Evolutionary conservation across 2,797 vertebrate genomes (phyloP).

Genomic region (Sebastes matsubarae): DNA sequence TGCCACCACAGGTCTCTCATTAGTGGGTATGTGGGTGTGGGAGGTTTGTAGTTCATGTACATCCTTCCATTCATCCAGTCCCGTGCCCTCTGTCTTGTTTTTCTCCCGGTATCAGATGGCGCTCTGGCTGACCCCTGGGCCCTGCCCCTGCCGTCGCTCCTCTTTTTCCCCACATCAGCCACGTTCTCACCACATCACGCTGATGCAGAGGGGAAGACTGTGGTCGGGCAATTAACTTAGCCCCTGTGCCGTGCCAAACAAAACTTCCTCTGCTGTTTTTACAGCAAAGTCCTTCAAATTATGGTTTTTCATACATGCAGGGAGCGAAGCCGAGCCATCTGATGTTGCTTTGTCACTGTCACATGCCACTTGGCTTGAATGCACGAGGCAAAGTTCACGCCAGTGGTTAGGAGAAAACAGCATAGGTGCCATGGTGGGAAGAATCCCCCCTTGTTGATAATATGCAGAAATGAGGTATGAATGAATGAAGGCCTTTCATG

Average conservation of each 20-base stretch:
- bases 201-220: constrained; percentile 81
- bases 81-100: constrained; percentile 54
- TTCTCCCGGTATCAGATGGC: constrained; percentile 61
- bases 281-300: constrained; percentile 79
- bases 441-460: constrained; percentile 47
- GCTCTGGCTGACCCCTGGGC: constrained; percentile 65
- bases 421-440: constrained; percentile 36
- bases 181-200: constrained; percentile 75
- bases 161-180: constrained; percentile 62
- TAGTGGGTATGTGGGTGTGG: constrained; percentile 66
- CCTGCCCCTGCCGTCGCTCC: constrained; percentile 56
- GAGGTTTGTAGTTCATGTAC: constrained; percentile 52
- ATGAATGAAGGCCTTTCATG: constrained; percentile 61
- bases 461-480: constrained; percentile 50
- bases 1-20: constrained; percentile 65
- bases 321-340: constrained; percentile 56
- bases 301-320: constrained; percentile 78
- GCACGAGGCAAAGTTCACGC: constrained; percentile 46
- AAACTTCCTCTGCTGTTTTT: constrained; percentile 86
- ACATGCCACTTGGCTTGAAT: constrained; percentile 42
- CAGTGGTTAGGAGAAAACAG: constrained; percentile 44
- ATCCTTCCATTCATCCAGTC: constrained; percentile 47
- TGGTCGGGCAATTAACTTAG: constrained; percentile 82
- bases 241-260: constrained; percentile 78
- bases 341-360: constrained; percentile 70